These are phyloP conservation scores for Graptemys geographica DNA, from an alignment of 2,797 vertebrate genomes.

Conservation along the genomic window DNA sequence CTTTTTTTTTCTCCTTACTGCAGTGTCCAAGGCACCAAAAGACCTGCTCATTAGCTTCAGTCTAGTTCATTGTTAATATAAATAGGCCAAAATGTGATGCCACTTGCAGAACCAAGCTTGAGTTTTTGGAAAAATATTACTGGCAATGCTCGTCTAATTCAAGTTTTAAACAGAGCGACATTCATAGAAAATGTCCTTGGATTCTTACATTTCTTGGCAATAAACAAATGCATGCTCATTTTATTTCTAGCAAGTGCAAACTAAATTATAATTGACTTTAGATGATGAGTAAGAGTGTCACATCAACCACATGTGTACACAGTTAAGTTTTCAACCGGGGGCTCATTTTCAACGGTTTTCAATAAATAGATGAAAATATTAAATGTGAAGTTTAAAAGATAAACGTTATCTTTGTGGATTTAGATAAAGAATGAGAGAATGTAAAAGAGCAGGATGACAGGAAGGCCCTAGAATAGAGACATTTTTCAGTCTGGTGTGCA, in stretches of 20 bases:
- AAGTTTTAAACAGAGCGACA: conserved; percentile 70
- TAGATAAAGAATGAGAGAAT: background rate
- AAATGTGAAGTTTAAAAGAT: background rate
- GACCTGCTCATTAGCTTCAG: conserved; percentile 78
- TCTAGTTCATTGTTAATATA: conserved; percentile 76
- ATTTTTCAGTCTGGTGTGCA: background rate
- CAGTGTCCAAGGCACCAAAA: conserved; percentile 72
- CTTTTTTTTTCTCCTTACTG: conserved; percentile 54
- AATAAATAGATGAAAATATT: conserved; percentile 10
- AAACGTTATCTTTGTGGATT: background rate
- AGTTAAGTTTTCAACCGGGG: conserved; percentile 11
- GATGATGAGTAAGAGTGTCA: conserved; percentile 30
- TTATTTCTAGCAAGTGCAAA: conserved; percentile 47
- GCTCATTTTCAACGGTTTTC: conserved; percentile 7
- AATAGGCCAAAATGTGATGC: conserved; percentile 79
- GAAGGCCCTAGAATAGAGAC: background rate
- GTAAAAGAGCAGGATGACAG: background rate
- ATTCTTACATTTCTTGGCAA: conserved; percentile 74
- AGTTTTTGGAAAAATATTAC: conserved; percentile 68
- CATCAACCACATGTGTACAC: background rate
- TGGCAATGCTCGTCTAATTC: conserved; percentile 76
- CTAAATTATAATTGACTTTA: conserved; percentile 39
- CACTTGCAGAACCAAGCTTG: conserved; percentile 57
- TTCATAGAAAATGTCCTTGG: conserved; percentile 55
- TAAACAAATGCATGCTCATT: conserved; percentile 63